Evolutionary conservation across 1,140 invertebrate genomes (phyloP), one percentile per base, ranked within the genome.

Genomic region (Cydia amplana): DNA sequence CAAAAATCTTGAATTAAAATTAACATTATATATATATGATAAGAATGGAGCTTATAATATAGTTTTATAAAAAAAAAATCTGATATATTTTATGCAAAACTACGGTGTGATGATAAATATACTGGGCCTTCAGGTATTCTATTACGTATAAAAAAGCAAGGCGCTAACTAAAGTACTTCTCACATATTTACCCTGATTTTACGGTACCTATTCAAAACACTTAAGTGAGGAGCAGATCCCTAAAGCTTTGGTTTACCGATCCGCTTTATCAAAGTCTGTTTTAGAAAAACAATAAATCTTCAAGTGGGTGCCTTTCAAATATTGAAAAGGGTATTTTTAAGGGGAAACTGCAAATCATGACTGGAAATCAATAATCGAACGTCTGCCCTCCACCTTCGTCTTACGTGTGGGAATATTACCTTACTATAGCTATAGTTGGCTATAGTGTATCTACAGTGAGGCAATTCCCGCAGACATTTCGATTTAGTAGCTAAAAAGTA

Each of bases 381-480:
- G 10, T 70, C 32, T 70, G n/a, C n/a, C 65, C 65, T 70, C 65
- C n/a, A 70, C 65, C 64, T 67, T 67, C 64, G 64, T 67, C 64
- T 67, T 32, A 67, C 64, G 64, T 67, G 64, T 70, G 0, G 16
- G 25, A 70, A 18, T 70, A 70, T 70, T 23, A 70, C 43, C 16
- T 10, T 60, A 23, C 28, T 9, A 7, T 70, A 32, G 25, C 25
- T 65, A 70, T 40, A 43, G 65, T 60, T n/a, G n/a, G n/a, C n/a
- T n/a, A 2, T 18, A 49, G 3, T 0, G 10, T 16, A n/a, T 4
- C n/a, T 9, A 23, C 55, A 12, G 9, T 23, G 43, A 16, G 49
- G 49, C 4, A 51, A 51, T 18, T 51, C 49, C 16, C 1, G n/a
- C 6, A 3, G 46, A 16, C 46, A 16, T 81, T 83, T 80, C 80